These are phyloP conservation scores for Onychomys torridus DNA, from an alignment of 2,797 vertebrate genomes.

Conservation along the genomic window DNA sequence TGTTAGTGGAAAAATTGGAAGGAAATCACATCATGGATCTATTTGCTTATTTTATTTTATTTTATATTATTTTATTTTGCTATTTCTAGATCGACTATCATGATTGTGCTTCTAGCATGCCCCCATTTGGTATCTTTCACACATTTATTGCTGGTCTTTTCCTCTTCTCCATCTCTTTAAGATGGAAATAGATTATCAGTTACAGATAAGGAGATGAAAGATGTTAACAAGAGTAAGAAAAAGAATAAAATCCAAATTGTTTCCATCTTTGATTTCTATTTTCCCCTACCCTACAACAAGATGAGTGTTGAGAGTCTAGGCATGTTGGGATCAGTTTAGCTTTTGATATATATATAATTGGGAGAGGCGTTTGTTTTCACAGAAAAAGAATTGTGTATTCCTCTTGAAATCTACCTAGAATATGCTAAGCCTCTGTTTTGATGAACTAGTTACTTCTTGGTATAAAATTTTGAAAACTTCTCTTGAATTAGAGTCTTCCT, in stretches of 20 bases:
- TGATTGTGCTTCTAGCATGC: not conserved
- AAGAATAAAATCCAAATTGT: not conserved
- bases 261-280: not conserved
- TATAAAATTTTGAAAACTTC: not conserved
- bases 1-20: slow-evolving; percentile 11
- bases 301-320: not conserved
- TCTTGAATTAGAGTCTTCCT: not conserved
- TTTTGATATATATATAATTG: not conserved
- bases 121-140: not conserved
- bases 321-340: not conserved
- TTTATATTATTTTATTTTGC: not conserved
- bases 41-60: not conserved
- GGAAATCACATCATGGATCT: not conserved
- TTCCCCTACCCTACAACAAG: not conserved
- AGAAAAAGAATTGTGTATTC: not conserved
- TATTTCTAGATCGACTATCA: slow-evolving; percentile 3
- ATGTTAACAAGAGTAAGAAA: not conserved
- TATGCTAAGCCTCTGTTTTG: not conserved
- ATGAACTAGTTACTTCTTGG: not conserved
- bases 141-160: slow-evolving; percentile 12
- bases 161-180: slow-evolving; percentile 4
- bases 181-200: not conserved
- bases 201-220: not conserved
- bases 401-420: not conserved
- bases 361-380: not conserved